Evolutionary conservation across 2,888 invertebrate species (phyloP), one percentile per base, ranked within the genome.

Genomic region (Anticlea derivata): DNA sequence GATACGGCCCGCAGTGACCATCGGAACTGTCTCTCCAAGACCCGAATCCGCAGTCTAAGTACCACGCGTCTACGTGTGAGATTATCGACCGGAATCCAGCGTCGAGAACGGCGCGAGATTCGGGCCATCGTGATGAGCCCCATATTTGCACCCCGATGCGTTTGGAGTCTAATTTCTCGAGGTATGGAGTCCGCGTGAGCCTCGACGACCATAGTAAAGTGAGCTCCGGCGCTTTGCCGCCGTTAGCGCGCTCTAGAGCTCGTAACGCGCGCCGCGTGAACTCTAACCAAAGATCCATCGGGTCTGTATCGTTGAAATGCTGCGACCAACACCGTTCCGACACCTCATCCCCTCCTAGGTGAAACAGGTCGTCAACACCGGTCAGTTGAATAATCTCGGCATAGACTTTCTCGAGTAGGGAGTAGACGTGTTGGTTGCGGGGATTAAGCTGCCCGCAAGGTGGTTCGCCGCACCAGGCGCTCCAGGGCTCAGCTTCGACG

Each of bases 1-100:
- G 93, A 81, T 97, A 97, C 5, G 96, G 96, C 11, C 96, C 95
- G 77, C 97, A 97, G 65, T 96, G 96, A 0, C 96, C 96, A 63
- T 96, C 96, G 1, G 96, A 95, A 20, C 93, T 94, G 71, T 96
- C 95, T 13, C 96, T 92, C 97, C 97, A 97, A 58, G 94, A 94
- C 0, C 96, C 96, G 76, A 95, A 96, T 0, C 97, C 97, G 74
- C 96, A 97, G 78, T 97, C 96, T 61, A 97, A 90, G 82, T 96
- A 97, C 96, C 96, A 96, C 2, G 96, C 96, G 76, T 97, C 96
- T 45, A 96, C 96, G 81, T 97, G 96, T 8, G 96, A 96, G 49
- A 96, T 83, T 47, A 97, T 94, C 40, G 96, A 91, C 48, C 94
- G 93, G 81, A 94, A 96, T 1, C 96, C 96, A 47, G 94, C 94